Evolutionary conservation across 2,888 invertebrate genomes (phyloP).

Genomic region (Andrena praecox): DNA sequence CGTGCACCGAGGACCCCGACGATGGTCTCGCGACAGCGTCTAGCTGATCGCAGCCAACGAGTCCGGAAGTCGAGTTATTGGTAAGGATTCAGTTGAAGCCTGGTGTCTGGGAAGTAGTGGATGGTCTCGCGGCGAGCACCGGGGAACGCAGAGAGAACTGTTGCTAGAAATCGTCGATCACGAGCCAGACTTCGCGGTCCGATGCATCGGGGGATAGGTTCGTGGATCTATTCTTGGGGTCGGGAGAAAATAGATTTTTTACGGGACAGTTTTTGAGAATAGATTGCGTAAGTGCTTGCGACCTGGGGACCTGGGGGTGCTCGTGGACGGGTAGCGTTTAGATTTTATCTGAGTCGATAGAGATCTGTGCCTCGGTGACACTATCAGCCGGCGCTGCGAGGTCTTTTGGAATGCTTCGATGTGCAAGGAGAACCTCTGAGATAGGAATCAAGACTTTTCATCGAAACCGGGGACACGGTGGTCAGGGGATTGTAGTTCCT

Average conservation of each 20-base stretch:
- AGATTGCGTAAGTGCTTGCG: not conserved
- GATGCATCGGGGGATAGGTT: not conserved
- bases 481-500: not conserved
- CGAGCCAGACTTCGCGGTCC: not conserved
- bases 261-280: no score
- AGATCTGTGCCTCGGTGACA: conserved; percentile 11
- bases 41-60: conserved; percentile 32
- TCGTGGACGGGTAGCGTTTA: not conserved
- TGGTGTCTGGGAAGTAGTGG: conserved; percentile 8
- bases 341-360: conserved; percentile 40
- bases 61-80: conserved; percentile 38
- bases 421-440: not conserved
- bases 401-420: conserved; percentile 8
- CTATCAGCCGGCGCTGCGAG: conserved; percentile 18
- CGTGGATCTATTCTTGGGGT: not conserved
- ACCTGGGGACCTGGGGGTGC: conserved; percentile 6
- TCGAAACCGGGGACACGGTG: conserved; percentile 7
- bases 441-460: not conserved
- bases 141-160: not conserved
- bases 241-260: no score
- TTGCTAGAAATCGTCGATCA: conserved; percentile 19
- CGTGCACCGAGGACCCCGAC: not conserved
- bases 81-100: conserved; percentile 36
- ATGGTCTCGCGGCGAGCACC: not conserved
- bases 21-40: conserved; percentile 50